Percentiles rank a stretch among this genome's conserved stretches.
Conservation (phyloP, 2,888 invertebrate genomes). For the Temnothorax rugatulus region DNA sequence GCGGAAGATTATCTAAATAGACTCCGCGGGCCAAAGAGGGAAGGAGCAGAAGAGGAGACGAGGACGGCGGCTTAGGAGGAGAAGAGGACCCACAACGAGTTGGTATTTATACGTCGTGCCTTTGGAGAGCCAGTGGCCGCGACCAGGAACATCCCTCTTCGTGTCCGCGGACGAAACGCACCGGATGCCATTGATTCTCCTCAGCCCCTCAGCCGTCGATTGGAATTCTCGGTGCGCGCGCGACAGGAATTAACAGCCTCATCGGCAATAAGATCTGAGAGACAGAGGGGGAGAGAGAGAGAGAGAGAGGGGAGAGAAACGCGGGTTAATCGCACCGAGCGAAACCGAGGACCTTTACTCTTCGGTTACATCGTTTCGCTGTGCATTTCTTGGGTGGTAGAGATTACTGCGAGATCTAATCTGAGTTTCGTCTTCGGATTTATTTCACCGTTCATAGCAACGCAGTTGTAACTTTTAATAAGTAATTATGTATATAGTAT, state of each 20-base stretch:
- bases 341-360: slow-evolving; percentile 49
- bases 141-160: slow-evolving; percentile 70
- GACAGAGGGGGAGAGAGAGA: slow-evolving; percentile 41
- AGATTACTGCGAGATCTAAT: slow-evolving; percentile 35
- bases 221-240: slow-evolving; percentile 35
- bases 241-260: slow-evolving; percentile 51
- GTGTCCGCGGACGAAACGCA: slow-evolving; percentile 43
- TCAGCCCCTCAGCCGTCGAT: slow-evolving; percentile 9
- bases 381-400: slow-evolving; percentile 41
- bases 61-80: slow-evolving; percentile 29
- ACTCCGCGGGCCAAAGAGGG: slow-evolving; percentile 71
- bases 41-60: slow-evolving; percentile 61
- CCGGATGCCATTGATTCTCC: slow-evolving; percentile 49
- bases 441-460: neutral
- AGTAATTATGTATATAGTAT: neutral
- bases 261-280: slow-evolving; percentile 32
- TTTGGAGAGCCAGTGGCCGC: slow-evolving; percentile 70
- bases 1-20: slow-evolving; percentile 82
- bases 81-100: slow-evolving; percentile 71
- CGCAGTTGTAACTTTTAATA: slow-evolving; percentile 21
- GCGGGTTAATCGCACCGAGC: slow-evolving; percentile 43
- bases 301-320: slow-evolving; percentile 40
- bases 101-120: slow-evolving; percentile 80
- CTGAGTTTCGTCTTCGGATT: slow-evolving; percentile 28
- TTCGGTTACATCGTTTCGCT: slow-evolving; percentile 32